phyloP scores from a whole-genome alignment of 2,797 vertebrate genomes.

The Pseudopleuronectes americanus region DNA sequence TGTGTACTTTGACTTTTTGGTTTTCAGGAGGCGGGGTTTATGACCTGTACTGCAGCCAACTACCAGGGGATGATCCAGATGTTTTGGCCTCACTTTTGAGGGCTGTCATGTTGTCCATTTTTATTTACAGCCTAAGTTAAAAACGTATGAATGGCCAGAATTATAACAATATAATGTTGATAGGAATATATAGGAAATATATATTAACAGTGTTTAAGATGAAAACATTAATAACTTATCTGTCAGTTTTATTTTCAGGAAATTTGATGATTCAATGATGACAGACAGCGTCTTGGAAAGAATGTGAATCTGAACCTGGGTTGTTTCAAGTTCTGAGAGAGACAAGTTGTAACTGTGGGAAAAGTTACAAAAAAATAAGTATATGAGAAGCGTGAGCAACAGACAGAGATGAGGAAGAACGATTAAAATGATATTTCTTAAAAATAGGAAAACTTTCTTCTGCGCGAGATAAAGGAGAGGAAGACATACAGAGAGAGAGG shows the following conservation, averaged over 20 bases:
- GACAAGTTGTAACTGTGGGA: constrained; percentile 11
- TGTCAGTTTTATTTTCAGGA: neutral
- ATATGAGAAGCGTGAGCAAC: constrained; percentile 7
- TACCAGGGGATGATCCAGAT: neutral
- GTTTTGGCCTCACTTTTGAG: neutral
- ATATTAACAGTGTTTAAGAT: too few species aligned
- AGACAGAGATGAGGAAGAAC: constrained; percentile 3
- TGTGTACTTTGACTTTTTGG: too few species aligned
- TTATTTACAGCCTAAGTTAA: neutral
- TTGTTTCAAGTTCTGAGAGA: constrained; percentile 18
- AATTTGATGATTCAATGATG: constrained; percentile 8
- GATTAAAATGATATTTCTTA: neutral
- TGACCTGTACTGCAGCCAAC: too few species aligned
- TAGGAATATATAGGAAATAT: neutral
- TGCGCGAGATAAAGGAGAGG: constrained; percentile 34
- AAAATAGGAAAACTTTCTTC: constrained; percentile 6
- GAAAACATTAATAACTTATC: neutral
- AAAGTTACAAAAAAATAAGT: constrained; percentile 6
- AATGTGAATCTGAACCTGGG: constrained; percentile 13
- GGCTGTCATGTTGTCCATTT: neutral
- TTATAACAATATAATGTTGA: neutral
- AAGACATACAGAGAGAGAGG: constrained; percentile 29
- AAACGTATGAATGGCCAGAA: neutral
- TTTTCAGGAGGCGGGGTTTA: too few species aligned
- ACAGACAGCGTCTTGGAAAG: constrained; percentile 4